A percentile compares a stretch with the other conserved stretches of the same genome.
Conservation (phyloP, 2,797 vertebrate species). For the Decapterus maruadsi region DNA sequence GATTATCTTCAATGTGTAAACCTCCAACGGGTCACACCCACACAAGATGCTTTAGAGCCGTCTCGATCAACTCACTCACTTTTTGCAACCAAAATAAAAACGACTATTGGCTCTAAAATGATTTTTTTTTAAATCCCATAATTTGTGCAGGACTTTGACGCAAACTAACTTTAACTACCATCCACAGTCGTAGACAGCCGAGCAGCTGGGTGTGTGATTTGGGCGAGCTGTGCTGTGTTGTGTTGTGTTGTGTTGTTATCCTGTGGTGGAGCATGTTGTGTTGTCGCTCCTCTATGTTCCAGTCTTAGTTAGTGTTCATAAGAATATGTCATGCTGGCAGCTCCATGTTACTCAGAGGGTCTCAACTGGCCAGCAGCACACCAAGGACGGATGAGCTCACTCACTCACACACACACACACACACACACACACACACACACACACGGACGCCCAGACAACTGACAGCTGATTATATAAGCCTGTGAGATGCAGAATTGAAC, state of each 20-base stretch:
- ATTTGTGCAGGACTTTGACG: no score
- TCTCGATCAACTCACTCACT: no score
- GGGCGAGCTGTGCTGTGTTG: no score
- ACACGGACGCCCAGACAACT: not conserved
- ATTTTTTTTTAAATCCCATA: no score
- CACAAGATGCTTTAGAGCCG: no score
- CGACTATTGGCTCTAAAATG: no score
- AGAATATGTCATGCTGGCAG: constrained; percentile 48
- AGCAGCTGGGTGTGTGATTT: no score
- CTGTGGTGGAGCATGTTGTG: constrained; percentile 9
- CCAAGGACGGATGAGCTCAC: constrained; percentile 23
- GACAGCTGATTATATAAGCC: constrained; percentile 8
- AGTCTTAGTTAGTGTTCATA: constrained; percentile 33
- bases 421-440: not conserved
- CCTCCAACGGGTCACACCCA: no score
- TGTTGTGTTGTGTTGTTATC: not conserved
- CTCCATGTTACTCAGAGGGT: constrained; percentile 19
- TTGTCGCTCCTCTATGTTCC: constrained; percentile 20
- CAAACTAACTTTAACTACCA: no score
- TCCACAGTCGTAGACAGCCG: no score
- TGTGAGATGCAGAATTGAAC: constrained; percentile 12
- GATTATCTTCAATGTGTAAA: no score
- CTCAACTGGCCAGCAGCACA: constrained; percentile 16
- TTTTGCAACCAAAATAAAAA: no score
- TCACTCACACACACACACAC: constrained; percentile 8